Conservation (phyloP, 2,797 vertebrate genomes). For the Scolopax bukidnonensis region DNA sequence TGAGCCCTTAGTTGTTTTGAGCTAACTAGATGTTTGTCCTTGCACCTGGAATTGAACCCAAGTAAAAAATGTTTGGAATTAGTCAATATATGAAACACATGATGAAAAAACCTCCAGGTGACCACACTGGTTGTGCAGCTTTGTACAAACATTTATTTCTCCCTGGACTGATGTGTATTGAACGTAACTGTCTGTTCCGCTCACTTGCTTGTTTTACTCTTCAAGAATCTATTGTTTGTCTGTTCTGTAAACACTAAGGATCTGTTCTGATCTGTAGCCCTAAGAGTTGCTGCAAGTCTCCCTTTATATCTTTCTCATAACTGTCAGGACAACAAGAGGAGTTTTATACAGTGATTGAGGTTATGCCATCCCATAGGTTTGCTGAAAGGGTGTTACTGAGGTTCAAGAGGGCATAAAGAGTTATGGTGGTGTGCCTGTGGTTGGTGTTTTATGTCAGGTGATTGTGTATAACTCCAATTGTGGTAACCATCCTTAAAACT, state of each 20-base stretch:
- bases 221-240: slow-evolving; percentile 2
- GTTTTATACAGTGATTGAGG: background rate
- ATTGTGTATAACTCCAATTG: background rate
- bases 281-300: background rate
- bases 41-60: background rate
- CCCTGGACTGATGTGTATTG: background rate
- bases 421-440: background rate
- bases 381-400: background rate
- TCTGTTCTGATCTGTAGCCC: background rate
- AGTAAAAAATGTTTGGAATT: slow-evolving; percentile 33
- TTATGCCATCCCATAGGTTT: background rate
- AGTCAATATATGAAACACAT: background rate
- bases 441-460: background rate
- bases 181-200: background rate
- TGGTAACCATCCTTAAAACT: background rate
- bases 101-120: background rate
- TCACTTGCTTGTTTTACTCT: slow-evolving; percentile 3
- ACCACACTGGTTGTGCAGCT: background rate
- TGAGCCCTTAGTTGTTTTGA: background rate
- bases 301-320: background rate
- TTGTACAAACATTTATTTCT: slow-evolving; percentile 59
- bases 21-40: background rate
- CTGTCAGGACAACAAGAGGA: background rate
- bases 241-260: slow-evolving; percentile 8
- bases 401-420: background rate